phyloP scores from a whole-genome alignment of 2,797 vertebrate genomes.

The Neoniphon sammara region DNA sequence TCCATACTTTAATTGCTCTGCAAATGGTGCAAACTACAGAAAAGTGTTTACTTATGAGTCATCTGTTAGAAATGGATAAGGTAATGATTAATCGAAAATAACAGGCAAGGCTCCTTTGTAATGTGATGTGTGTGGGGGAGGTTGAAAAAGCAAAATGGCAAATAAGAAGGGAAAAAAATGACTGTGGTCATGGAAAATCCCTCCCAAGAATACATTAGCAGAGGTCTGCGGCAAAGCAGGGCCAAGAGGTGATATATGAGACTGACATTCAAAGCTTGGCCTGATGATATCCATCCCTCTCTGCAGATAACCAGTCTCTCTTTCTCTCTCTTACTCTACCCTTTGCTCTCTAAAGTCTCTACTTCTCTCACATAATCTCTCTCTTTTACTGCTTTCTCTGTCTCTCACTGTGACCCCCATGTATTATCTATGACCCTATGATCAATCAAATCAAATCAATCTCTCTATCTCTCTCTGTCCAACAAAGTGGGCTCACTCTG shows the following conservation, averaged over 20 bases:
- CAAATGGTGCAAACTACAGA: constrained; percentile 11
- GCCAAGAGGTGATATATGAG: constrained; percentile 73
- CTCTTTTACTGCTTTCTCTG: constrained; percentile 1
- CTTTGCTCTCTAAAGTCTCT: constrained; percentile 14
- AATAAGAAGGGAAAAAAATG: constrained; percentile 35
- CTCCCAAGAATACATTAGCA: constrained; percentile 62
- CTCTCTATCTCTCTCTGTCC: not conserved
- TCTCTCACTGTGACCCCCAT: not conserved
- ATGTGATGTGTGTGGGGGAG: constrained; percentile 25
- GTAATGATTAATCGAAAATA: constrained; percentile 36
- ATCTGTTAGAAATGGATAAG: constrained; percentile 40
- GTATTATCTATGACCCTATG: not conserved
- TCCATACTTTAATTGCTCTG: constrained; percentile 1
- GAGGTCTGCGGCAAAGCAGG: constrained; percentile 53
- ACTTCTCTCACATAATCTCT: not conserved
- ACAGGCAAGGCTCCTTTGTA: constrained; percentile 11
- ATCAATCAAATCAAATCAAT: not conserved
- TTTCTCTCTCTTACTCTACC: constrained; percentile 15
- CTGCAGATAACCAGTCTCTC: constrained; percentile 33
- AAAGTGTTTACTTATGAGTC: constrained; percentile 31
- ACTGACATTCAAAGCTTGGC: constrained; percentile 57
- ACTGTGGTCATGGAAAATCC: constrained; percentile 68
- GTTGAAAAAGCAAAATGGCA: constrained; percentile 42
- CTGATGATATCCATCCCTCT: constrained; percentile 47
- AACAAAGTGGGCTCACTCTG: constrained; percentile 1